Conservation (phyloP, 2,113 vertebrate genomes). For the Bolborhynchus lineola region DNA sequence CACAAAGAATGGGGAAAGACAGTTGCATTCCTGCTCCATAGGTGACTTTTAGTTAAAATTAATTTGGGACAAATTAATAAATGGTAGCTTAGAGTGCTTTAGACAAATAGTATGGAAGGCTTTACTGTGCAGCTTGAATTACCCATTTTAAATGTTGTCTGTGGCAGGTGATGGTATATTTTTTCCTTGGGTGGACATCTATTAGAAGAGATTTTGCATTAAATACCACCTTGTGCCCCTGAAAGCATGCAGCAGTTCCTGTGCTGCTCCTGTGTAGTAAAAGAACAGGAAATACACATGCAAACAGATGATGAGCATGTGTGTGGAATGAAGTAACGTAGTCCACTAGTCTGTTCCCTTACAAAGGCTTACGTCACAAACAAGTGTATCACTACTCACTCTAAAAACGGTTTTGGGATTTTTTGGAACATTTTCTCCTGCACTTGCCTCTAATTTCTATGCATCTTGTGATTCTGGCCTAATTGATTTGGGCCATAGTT, state of each 20-base stretch:
- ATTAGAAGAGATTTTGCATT: not conserved
- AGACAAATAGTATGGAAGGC: not conserved
- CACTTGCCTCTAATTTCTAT: not conserved
- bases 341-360: not conserved
- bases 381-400: not conserved
- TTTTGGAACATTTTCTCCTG: not conserved
- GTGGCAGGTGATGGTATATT: not conserved
- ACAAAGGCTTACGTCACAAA: not conserved
- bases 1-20: not conserved
- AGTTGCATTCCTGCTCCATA: not conserved
- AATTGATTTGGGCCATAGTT: not conserved
- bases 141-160: not conserved
- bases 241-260: not conserved
- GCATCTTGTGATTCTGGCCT: not conserved
- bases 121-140: not conserved
- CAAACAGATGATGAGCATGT: not conserved
- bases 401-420: not conserved
- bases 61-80: not conserved
- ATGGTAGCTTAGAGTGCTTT: not conserved
- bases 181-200: not conserved
- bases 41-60: not conserved
- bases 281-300: not conserved
- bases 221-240: not conserved
- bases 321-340: not conserved
- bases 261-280: not conserved